Conservation (phyloP, 2,797 vertebrate species). For the Dicrostonyx torquatus region DNA sequence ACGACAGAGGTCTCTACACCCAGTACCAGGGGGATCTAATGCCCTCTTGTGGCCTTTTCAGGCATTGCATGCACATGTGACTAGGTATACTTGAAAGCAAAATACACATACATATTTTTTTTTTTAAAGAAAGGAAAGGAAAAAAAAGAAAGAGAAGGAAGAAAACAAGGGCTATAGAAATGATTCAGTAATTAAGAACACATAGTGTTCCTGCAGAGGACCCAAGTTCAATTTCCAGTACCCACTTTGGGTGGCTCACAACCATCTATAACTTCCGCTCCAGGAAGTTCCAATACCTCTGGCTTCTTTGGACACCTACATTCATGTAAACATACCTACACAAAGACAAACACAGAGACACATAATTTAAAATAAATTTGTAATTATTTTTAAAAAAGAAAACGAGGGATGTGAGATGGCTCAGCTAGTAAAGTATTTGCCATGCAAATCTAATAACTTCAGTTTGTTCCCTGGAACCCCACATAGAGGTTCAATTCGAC, state of each 20-base stretch:
- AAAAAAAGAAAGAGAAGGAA: background rate
- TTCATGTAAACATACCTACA: background rate
- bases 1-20: background rate
- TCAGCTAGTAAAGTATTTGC: background rate
- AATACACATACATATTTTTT: too few relatives aligned
- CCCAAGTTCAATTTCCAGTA: background rate
- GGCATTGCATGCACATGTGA: too few relatives aligned
- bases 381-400: background rate
- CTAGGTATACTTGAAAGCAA: background rate
- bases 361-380: background rate
- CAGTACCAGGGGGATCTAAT: background rate
- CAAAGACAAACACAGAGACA: background rate
- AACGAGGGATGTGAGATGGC: background rate
- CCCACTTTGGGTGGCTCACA: background rate
- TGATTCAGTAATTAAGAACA: background rate
- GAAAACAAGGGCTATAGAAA: background rate
- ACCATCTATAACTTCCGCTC: background rate
- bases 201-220: too few relatives aligned
- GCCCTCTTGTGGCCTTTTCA: background rate
- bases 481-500: background rate
- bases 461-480: background rate
- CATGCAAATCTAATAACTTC: background rate
- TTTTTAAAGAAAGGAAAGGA: too few relatives aligned
- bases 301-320: background rate
- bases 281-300: background rate